Base-by-base conservation (phyloP, 1,140 invertebrate genomes). In the Drosophila insularis region DNA sequence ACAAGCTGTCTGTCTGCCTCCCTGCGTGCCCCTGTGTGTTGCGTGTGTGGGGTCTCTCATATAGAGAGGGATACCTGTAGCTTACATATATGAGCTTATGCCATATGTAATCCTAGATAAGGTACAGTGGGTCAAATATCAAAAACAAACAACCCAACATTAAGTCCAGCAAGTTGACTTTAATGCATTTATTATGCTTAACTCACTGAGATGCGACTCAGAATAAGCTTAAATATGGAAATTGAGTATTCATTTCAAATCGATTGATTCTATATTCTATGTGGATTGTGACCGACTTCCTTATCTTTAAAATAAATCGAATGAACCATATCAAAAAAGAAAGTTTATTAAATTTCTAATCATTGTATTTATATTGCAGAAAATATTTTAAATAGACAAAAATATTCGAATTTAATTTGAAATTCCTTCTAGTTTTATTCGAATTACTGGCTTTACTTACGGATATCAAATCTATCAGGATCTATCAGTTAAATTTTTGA, bases 1-100 rank as follows among this genome's bases (percentile, higher is more conserved):
- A 50, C 43, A 50, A 50, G 43, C 43, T 19, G 43, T 10, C 43
- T 3, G 7, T 50, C 14, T 19, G 7, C 43, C 43, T 13, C 10
- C 19, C 17, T 43, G 40, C 5, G 0, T 43, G 40, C 14, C n/a
- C 40, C n/a, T 14, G 39, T 40, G 58, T 69, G n/a, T 27, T 27
- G 27, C 5, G 27, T 27, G 66, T 68, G 78, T 62, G 80, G 80
- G 80, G 80, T 82, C 80, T 78, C 11, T 46, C 14, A 14, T 14
- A 4, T 43, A 43, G 13, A 14, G 4, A 6, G n/a, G n/a, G n/a
- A 43, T 43, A 43, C n/a, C 40, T 43, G 27, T 5, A 35, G 7
- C 32, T 43, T 2, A 6, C 43, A 1, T 46, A 19, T 19, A 27
- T 27, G 27, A 43, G 40, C 32, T 43, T 43, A 46, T 46, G 43